Conservation (phyloP, 2,113 vertebrate genomes). For the Thinocorus orbignyianus region DNA sequence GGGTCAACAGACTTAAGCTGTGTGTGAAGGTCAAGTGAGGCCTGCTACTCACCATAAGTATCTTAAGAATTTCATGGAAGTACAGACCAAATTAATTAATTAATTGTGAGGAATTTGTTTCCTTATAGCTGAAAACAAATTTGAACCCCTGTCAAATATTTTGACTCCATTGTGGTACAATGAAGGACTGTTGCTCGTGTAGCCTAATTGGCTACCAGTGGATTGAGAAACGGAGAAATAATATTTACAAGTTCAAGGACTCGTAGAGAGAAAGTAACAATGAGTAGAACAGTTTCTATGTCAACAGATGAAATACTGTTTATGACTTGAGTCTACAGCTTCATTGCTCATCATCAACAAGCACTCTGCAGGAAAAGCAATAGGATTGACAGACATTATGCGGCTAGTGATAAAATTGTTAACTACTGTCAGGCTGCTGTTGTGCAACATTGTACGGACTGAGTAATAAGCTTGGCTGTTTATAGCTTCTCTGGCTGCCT, state of each 20-base stretch:
- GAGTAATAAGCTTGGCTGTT: not conserved
- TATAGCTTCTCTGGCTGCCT: not conserved
- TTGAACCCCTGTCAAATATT: not conserved
- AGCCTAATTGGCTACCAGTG: not conserved
- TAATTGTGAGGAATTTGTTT: not conserved
- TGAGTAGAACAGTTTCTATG: not conserved
- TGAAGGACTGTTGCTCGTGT: not conserved
- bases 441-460: not conserved
- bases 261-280: not conserved
- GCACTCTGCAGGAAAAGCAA: not conserved
- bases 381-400: not conserved
- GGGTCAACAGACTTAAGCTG: not conserved
- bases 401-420: constrained; percentile 1
- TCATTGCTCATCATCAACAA: not conserved
- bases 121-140: not conserved
- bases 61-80: not conserved
- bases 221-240: not conserved
- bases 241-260: not conserved
- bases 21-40: not conserved
- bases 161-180: not conserved
- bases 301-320: not conserved
- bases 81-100: not conserved
- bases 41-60: not conserved
- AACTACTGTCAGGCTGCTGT: not conserved
- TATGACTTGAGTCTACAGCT: not conserved